Base-by-base conservation (phyloP, 2,797 vertebrate species). In the Pipistrellus kuhlii region DNA sequence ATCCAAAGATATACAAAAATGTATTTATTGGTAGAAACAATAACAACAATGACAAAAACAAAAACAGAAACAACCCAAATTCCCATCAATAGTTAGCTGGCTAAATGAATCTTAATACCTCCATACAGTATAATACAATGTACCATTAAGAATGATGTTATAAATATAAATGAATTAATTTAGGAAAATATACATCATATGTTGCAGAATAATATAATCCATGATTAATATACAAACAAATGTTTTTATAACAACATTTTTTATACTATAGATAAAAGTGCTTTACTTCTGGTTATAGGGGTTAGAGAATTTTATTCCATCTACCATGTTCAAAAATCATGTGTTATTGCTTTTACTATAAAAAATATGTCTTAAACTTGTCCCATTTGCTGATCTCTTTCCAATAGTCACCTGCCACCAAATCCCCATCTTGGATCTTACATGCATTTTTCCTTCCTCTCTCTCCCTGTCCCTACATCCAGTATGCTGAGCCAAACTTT, bases 1-100 rank as follows among this genome's bases (percentile, higher is more conserved):
- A 68, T 44, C 35, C 30, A 83, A 94, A 94, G 48, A 27, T 72
- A 73, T 81, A 51, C 62, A 62, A 66, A 82, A 64, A 64, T 77
- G 32, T 13, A 14, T 85, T 73, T 44, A 1, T 53, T 59, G 48
- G 51, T 66, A 69, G 77, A 1, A 83, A 59, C 13, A 64, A 57
- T 8, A 44, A 64, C 3, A 0, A 62, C 12, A 13, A 62, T 14
- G 27, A 62, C 59, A 27, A 51, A 77, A 51, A 18, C 51, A 23
- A 73, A 55, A 51, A 62, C 53, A 41, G 30, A 85, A 76, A 81
- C 15, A 7, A 41, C 15, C 23, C 23, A 86, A 76, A 83, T 57
- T 55, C 69, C 51, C 13, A 53, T 25, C 55, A 38, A 14, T 32
- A 77, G 7, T 72, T 41, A 57, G 41, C 4, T n/a, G 15, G 30